Conservation (phyloP, 2,888 invertebrate species). For the Sinodicranocentrus sp. region DNA sequence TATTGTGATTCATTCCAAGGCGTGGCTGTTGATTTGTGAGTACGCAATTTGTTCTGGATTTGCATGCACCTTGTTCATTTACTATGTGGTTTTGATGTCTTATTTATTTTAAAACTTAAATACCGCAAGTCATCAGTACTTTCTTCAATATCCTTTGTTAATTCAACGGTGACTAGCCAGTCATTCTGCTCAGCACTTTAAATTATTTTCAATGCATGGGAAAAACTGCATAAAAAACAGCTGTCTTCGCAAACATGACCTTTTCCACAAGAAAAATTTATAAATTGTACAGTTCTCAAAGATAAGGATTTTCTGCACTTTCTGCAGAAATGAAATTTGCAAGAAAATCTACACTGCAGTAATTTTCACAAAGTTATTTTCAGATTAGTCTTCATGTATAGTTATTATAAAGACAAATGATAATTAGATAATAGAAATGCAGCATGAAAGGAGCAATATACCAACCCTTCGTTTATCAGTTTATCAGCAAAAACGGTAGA, state of each 20-base stretch:
- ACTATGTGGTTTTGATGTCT: conserved; percentile 3
- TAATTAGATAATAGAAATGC: conserved; percentile 31
- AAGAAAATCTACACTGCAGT: neutral
- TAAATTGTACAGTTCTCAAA: neutral
- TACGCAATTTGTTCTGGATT: neutral
- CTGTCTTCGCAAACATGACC: neutral
- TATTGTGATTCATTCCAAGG: conserved; percentile 24
- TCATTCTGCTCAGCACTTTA: too few species aligned
- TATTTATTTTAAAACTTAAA: neutral
- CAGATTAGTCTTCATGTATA: conserved; percentile 33
- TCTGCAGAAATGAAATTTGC: neutral
- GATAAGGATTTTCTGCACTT: too few species aligned
- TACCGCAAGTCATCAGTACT: neutral
- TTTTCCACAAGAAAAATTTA: neutral
- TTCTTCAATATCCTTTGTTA: neutral
- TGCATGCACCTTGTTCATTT: neutral
- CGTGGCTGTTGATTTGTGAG: conserved; percentile 29
- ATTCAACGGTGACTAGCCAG: too few species aligned
- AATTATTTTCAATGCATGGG: too few species aligned
- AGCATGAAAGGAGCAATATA: neutral
- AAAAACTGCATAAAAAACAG: too few species aligned
- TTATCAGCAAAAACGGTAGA: conserved; percentile 43
- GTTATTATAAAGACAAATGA: conserved; percentile 44
- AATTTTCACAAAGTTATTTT: neutral
- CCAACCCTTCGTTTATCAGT: neutral